Evolutionary conservation across 2,797 vertebrate genomes (phyloP), one percentile per base, ranked within the genome.

Genomic region (Sebastes alutus): DNA sequence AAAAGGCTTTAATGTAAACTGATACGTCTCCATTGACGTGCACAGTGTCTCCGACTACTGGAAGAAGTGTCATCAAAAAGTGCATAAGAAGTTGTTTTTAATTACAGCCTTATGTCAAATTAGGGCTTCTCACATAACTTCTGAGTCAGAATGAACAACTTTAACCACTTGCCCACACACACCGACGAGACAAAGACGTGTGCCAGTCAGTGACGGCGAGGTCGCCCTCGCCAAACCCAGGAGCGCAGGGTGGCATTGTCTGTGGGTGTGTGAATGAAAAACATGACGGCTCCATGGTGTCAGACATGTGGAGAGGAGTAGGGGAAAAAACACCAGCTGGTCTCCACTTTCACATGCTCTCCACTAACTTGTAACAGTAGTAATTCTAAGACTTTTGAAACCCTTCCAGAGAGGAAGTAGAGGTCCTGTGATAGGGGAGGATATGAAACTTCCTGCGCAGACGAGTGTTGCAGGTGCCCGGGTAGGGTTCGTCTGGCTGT

Each of bases 401-500:
- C 69, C 38, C 86, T 88, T 96, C 95, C 93, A 95, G 88, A 94
- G 87, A 95, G 95, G 94, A 97, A 96, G 95, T 95, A 80, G 92
- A 94, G 93, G 91, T 96, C 94, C 93, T 81, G 90, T 94, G 93
- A 95, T 95, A 92, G 94, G 94, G 95, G 95, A 97, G 96, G 95
- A 96, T 96, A 96, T 96, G 96, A 96, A 94, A 95, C 95, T 97
- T 98, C 96, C 96, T 97, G 96, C 91, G 38, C 93, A 96, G 95
- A 95, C 94, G 78, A 92, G 89, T 80, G 89, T 93, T 90, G 92
- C 96, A 97, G 96, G 96, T 98, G 96, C 95, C 94, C 87, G 9
- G 91, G 52, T 88, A 88, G 93, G 92, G 89, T 96, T 94, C 85
- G 90, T 89, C 91, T 94, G 93, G 88, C 94, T 96, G 90, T 92